Percentiles rank a stretch among this genome's conserved stretches.
These are phyloP conservation scores for Quadroppia sp. DNA, from an alignment of 2,888 invertebrate species.

Conservation along the genomic window DNA sequence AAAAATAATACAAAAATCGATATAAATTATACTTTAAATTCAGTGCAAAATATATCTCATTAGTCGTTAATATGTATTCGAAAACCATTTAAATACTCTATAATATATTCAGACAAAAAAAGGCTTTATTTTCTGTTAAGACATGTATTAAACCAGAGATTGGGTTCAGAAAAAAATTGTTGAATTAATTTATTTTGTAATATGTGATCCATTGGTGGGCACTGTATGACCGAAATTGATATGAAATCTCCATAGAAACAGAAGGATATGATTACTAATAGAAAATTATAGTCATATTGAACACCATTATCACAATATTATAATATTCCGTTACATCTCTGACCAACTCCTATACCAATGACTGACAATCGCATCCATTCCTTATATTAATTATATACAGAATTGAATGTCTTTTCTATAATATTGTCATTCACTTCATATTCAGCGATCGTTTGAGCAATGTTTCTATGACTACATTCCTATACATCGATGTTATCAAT, in stretches of 20 bases:
- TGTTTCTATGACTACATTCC: slow-evolving; percentile 18
- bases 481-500: too few relatives aligned
- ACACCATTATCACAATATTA: background rate
- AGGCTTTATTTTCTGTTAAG: too few relatives aligned
- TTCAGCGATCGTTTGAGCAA: background rate
- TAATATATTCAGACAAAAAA: background rate
- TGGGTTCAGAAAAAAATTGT: too few relatives aligned
- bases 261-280: slow-evolving; percentile 11
- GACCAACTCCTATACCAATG: background rate
- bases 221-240: background rate
- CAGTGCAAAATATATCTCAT: background rate
- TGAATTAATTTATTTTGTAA: too few relatives aligned
- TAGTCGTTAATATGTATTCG: background rate
- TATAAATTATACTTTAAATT: background rate
- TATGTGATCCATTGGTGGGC: background rate
- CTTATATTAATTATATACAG: background rate
- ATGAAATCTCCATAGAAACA: background rate
- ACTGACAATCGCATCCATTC: background rate
- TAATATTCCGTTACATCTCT: background rate
- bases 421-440: background rate
- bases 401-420: background rate
- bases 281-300: slow-evolving; percentile 10
- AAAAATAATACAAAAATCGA: background rate
- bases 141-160: background rate
- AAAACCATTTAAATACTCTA: too few relatives aligned